Evolutionary conservation across 2,888 invertebrate genomes (phyloP).

Genomic region (Synanthedon vespiformis): DNA sequence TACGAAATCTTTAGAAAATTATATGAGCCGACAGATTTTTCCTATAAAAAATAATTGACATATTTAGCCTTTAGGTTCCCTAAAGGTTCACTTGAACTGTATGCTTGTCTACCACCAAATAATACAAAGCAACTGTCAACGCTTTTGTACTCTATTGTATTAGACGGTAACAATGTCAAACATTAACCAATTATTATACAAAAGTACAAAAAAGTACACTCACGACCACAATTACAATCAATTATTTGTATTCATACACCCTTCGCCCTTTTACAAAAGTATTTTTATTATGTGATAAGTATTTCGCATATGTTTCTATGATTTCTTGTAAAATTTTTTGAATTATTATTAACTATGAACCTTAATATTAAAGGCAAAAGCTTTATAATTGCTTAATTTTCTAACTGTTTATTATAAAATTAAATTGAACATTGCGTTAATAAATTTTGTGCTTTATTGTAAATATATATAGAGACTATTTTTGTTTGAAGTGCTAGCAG

Average conservation of each 20-base stretch:
- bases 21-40: no score
- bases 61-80: no score
- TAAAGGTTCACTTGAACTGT: no score
- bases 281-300: slow-evolving; percentile 34
- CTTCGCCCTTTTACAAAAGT: slow-evolving; percentile 18
- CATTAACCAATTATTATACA: slow-evolving; percentile 25
- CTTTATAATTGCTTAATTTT: neutral
- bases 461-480: neutral
- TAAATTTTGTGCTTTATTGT: no score
- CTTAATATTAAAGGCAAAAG: neutral
- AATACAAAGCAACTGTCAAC: neutral
- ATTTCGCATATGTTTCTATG: slow-evolving; percentile 41
- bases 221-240: slow-evolving; percentile 34
- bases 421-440: no score
- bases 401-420: no score
- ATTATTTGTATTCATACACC: slow-evolving; percentile 27
- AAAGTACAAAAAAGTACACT: slow-evolving; percentile 11
- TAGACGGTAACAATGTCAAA: slow-evolving; percentile 10
- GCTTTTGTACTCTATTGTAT: neutral
- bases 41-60: no score
- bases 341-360: neutral
- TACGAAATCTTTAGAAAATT: no score
- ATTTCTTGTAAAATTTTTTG: slow-evolving; percentile 10
- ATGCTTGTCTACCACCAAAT: no score
- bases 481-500: neutral